Conservation (phyloP, 2,888 invertebrate genomes). For the Eustalomyia histrio region DNA sequence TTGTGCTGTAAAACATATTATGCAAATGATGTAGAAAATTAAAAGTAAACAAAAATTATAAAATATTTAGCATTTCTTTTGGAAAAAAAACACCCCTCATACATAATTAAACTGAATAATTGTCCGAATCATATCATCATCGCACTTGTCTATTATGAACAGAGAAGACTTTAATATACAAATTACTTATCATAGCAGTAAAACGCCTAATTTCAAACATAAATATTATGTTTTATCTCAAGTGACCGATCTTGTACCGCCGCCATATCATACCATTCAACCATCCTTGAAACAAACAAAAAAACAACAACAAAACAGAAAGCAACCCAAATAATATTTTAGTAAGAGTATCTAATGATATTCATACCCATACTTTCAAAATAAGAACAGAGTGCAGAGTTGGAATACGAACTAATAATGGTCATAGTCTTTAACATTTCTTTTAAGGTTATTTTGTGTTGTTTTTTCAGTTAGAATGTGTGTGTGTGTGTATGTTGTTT, state of each 20-base stretch:
- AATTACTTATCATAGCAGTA: slow-evolving; percentile 78
- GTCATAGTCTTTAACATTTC: slow-evolving; percentile 31
- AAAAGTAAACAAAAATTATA: slow-evolving; percentile 49
- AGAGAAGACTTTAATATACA: slow-evolving; percentile 59
- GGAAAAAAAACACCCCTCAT: not conserved
- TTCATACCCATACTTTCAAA: not conserved
- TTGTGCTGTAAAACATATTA: slow-evolving; percentile 28
- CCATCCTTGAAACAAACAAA: slow-evolving; percentile 1
- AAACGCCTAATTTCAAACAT: slow-evolving; percentile 77
- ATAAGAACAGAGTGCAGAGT: not conserved
- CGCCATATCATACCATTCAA: slow-evolving; percentile 39
- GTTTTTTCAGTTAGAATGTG: not conserved
- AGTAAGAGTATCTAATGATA: slow-evolving; percentile 29
- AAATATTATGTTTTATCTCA: slow-evolving; percentile 74
- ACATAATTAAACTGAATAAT: slow-evolving; percentile 49
- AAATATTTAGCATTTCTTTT: slow-evolving; percentile 20
- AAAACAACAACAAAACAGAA: slow-evolving; percentile 4
- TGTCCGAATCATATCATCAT: slow-evolving; percentile 54
- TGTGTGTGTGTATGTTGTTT: slow-evolving; percentile 23
- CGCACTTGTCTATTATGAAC: slow-evolving; percentile 57
- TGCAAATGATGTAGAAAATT: slow-evolving; percentile 58
- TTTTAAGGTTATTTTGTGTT: slow-evolving; percentile 21
- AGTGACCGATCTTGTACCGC: slow-evolving; percentile 72
- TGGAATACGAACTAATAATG: slow-evolving; percentile 42
- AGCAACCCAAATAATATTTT: slow-evolving; percentile 28